Evolutionary conservation across 2,113 vertebrate genomes (phyloP).

Genomic region (Lophura nycthemera): DNA sequence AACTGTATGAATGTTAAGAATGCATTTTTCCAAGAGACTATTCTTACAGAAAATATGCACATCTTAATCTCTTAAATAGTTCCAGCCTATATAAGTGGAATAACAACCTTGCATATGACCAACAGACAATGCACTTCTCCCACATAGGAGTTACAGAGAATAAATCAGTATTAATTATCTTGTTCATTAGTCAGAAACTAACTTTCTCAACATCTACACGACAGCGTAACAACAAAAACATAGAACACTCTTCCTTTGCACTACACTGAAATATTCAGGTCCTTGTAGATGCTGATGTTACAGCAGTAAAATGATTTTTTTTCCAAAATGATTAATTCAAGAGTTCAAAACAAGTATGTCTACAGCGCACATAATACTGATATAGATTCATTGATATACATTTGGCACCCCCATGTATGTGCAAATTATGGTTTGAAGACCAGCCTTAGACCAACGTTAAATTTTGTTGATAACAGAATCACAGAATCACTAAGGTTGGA

Average conservation of each 20-base stretch:
- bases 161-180: too few species aligned
- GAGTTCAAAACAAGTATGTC: neutral
- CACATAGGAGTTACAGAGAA: too few species aligned
- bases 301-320: neutral
- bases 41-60: neutral
- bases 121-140: too few species aligned
- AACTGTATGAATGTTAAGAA: neutral
- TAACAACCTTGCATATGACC: too few species aligned
- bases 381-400: neutral
- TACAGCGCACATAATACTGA: neutral
- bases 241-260: too few species aligned
- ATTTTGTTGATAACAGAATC: neutral
- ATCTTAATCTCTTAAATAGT: too few species aligned
- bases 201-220: neutral
- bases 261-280: too few species aligned
- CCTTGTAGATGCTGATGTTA: neutral
- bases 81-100: too few species aligned
- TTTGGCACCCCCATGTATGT: neutral
- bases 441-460: neutral
- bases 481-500: too few species aligned
- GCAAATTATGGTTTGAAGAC: neutral
- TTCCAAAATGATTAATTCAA: neutral
- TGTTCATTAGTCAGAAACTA: too few species aligned
- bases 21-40: neutral
- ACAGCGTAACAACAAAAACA: too few species aligned